These are phyloP conservation scores for Anorthoa munda DNA, from an alignment of 2,888 invertebrate species.

Conservation along the genomic window DNA sequence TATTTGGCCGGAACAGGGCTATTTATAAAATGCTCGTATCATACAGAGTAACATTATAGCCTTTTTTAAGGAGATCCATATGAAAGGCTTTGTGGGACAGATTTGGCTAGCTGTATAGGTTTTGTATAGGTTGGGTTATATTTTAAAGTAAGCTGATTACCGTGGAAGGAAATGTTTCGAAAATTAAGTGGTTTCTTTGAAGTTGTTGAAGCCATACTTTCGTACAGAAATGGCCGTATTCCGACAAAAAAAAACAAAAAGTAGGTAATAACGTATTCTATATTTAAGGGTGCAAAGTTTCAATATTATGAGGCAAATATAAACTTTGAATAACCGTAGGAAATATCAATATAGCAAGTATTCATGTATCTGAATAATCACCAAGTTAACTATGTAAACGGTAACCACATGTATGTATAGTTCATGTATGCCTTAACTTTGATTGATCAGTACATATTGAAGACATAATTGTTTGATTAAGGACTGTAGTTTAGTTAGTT, in stretches of 20 bases:
- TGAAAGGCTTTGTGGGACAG: constrained; percentile 47
- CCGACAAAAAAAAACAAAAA: too few relatives aligned
- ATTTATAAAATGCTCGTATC: constrained; percentile 68
- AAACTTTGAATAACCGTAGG: neutral
- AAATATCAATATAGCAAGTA: constrained; percentile 21
- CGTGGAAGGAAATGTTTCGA: neutral
- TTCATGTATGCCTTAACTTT: constrained; percentile 41
- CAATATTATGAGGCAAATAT: neutral
- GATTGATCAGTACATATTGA: constrained; percentile 52
- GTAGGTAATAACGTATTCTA: neutral
- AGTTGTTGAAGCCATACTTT: neutral
- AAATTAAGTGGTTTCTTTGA: constrained; percentile 10
- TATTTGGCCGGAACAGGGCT: constrained; percentile 66
- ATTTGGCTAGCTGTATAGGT: constrained; percentile 38
- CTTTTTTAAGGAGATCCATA: constrained; percentile 59
- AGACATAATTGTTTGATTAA: constrained; percentile 54
- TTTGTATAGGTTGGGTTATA: constrained; percentile 19
- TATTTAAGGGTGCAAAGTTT: neutral
- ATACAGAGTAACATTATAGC: constrained; percentile 59
- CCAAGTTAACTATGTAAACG: constrained; percentile 22
- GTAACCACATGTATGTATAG: constrained; percentile 38
- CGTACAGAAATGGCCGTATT: too few relatives aligned
- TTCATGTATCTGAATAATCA: constrained; percentile 6
- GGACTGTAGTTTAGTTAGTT: constrained; percentile 3
- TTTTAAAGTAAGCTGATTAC: constrained; percentile 17